Percentiles rank a stretch among this genome's conserved stretches.
These are phyloP conservation scores for Hoplodrina blanda DNA, from an alignment of 2,888 invertebrate species.

Conservation along the genomic window DNA sequence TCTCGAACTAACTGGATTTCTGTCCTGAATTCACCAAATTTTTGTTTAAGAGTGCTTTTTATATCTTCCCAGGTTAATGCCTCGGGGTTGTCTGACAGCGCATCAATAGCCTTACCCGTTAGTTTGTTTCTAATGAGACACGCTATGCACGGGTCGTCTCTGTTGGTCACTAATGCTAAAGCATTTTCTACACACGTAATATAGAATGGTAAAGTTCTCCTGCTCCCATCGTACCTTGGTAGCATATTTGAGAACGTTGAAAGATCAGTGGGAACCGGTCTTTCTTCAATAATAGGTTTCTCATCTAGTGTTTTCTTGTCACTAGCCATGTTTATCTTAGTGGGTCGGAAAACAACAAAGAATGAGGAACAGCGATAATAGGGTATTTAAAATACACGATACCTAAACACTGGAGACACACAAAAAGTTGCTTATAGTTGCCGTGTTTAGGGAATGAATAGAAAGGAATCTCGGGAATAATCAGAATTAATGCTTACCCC, in stretches of 20 bases:
- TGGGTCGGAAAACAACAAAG: not conserved
- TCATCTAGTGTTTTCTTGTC: conserved; percentile 25
- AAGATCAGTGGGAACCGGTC: conserved; percentile 13
- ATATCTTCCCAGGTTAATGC: conserved; percentile 38
- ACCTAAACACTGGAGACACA: not conserved
- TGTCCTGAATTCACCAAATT: conserved; percentile 55
- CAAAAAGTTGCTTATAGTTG: conserved; percentile 8
- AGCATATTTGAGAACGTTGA: conserved; percentile 43
- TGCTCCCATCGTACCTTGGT: conserved; percentile 63
- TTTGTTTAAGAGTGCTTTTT: conserved; percentile 38
- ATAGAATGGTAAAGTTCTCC: conserved; percentile 4
- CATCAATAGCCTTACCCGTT: conserved; percentile 41
- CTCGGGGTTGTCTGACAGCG: conserved; percentile 7
- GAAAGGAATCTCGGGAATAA: conserved; percentile 29
- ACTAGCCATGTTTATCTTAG: conserved; percentile 18
- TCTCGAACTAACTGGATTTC: conserved; percentile 53
- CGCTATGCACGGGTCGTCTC: conserved; percentile 35
- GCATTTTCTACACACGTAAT: conserved; percentile 58
- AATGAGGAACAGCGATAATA: not conserved
- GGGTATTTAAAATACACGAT: not conserved
- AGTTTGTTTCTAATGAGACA: conserved; percentile 62
- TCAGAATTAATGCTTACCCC: conserved; percentile 53
- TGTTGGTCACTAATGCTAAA: conserved; percentile 41
- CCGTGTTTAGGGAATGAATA: not conserved
- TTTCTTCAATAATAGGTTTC: conserved; percentile 1